These are phyloP conservation scores for Chamaetylas fuelleborni DNA, from an alignment of 2,113 vertebrate genomes.

Conservation along the genomic window DNA sequence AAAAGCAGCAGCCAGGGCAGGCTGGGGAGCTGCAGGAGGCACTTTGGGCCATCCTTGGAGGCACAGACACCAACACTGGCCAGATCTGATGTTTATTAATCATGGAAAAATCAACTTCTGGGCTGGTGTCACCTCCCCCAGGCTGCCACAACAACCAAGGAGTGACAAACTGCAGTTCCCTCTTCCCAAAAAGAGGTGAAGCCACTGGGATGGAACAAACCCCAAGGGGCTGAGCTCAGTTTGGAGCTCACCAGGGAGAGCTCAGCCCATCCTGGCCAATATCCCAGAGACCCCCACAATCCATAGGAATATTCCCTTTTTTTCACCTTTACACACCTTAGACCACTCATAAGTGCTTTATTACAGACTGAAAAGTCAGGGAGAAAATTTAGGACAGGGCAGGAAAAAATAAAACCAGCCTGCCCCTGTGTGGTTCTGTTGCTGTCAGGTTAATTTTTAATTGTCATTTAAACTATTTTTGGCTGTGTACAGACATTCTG, in stretches of 20 bases:
- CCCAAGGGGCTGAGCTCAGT: neutral
- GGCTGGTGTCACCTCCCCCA: neutral
- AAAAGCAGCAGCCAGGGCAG: neutral
- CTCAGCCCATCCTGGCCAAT: slow-evolving; percentile 13
- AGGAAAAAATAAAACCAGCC: neutral
- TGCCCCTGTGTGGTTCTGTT: neutral
- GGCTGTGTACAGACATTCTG: slow-evolving; percentile 8
- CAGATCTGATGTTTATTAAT: rapidly evolving
- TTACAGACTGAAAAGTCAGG: slow-evolving; percentile 37
- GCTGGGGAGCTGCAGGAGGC: neutral
- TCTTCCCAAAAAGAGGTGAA: neutral
- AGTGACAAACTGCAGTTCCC: neutral
- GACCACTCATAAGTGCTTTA: neutral
- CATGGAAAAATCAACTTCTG: neutral
- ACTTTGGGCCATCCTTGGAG: neutral
- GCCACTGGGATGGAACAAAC: rapidly evolving
- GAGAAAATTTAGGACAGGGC: neutral
- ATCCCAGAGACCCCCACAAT: neutral
- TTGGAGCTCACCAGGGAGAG: neutral
- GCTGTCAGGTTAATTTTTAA: slow-evolving; percentile 36
- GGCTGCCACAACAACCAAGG: neutral
- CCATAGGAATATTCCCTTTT: neutral
- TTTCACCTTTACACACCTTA: neutral
- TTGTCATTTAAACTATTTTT: slow-evolving; percentile 50
- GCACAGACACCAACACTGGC: neutral